Conservation (phyloP, 2,797 vertebrate genomes). For the Sebastes baramenuke region DNA sequence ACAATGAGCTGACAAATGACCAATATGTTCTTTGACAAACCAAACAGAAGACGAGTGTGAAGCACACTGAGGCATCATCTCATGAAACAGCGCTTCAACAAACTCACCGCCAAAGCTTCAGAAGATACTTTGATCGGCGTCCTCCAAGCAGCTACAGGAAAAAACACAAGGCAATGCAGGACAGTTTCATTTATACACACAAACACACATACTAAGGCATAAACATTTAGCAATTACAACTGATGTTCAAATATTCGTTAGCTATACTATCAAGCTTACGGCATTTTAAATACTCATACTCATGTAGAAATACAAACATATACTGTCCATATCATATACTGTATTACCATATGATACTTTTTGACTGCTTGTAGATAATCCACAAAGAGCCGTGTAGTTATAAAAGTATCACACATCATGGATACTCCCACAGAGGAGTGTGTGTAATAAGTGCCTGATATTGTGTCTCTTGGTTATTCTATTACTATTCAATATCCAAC, state of each 20-base stretch:
- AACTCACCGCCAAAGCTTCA: conserved; percentile 90
- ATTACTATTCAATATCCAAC: background rate
- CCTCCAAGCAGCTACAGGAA: conserved; percentile 87
- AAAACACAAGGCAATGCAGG: background rate
- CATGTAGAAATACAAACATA: background rate
- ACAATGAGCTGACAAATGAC: background rate
- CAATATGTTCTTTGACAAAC: background rate
- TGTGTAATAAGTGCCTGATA: background rate
- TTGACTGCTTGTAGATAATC: background rate
- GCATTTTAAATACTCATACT: background rate
- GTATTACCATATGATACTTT: background rate
- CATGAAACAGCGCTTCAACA: background rate
- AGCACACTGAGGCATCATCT: background rate
- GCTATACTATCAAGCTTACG: background rate
- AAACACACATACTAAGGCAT: too few relatives aligned
- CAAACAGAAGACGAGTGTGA: background rate
- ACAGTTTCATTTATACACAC: background rate
- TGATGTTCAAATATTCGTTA: background rate
- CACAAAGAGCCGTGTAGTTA: background rate
- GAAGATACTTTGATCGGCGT: conserved; percentile 90
- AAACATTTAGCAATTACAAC: background rate
- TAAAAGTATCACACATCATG: background rate
- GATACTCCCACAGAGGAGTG: background rate
- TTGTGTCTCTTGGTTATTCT: background rate
- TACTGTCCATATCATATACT: background rate